Conservation (phyloP, 2,797 vertebrate genomes). For the Tauraco hartlaubi region DNA sequence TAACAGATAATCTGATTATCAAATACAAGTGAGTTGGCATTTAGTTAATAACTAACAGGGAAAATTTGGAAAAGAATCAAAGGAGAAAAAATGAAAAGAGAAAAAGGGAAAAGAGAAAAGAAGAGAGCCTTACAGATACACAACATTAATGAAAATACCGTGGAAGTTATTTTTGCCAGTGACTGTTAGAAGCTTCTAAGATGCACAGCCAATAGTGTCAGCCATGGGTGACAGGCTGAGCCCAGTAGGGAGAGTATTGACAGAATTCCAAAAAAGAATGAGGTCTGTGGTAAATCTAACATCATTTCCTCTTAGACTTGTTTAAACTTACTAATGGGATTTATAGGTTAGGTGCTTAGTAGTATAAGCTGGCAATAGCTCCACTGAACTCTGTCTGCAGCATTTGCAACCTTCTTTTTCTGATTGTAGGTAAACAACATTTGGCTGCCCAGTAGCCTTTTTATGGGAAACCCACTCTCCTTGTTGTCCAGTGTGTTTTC, state of each 20-base stretch:
- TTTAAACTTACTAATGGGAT: constrained; percentile 42
- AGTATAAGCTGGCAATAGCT: background rate
- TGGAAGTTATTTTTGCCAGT: background rate
- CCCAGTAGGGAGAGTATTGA: background rate
- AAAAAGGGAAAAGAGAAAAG: background rate
- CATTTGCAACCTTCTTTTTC: background rate
- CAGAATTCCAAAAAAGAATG: background rate
- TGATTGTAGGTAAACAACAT: background rate
- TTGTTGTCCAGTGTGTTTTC: background rate
- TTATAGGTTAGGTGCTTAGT: background rate
- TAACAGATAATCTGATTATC: constrained; percentile 61
- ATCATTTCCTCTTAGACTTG: background rate
- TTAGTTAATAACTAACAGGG: constrained; percentile 17
- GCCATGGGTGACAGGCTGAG: background rate
- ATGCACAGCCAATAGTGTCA: background rate
- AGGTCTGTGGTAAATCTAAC: background rate
- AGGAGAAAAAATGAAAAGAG: background rate
- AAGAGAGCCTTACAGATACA: background rate
- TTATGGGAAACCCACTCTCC: background rate
- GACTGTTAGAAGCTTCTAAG: background rate
- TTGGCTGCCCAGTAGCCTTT: background rate
- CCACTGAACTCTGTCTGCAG: background rate
- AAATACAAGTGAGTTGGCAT: constrained; percentile 21
- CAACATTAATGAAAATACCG: background rate
- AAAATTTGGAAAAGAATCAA: constrained; percentile 18